A percentile compares a stretch with the other conserved stretches of the same genome.
phyloP scores from a whole-genome alignment of 2,797 vertebrate species.

The Eidolon dupreanum region DNA sequence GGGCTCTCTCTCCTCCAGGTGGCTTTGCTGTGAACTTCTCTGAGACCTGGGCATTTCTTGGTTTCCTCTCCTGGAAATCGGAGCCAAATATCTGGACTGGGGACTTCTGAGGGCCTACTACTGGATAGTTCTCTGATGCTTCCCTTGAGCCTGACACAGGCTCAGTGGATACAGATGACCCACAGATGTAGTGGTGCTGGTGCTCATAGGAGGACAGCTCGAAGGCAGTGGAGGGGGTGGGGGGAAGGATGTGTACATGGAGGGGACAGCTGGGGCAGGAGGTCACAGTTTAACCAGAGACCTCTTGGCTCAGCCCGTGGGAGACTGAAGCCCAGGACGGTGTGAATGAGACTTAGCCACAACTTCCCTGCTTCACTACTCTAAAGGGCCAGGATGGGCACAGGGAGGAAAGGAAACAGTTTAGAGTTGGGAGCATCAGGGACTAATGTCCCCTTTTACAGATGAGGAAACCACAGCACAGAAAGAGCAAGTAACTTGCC shows the following conservation, averaged over 20 bases:
- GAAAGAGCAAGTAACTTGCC: neutral
- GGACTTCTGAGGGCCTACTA: neutral
- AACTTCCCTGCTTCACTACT: neutral
- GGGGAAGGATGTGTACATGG: too few relatives aligned
- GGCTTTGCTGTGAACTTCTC: neutral
- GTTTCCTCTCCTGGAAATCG: neutral
- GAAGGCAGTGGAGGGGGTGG: too few relatives aligned
- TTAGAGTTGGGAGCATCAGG: neutral
- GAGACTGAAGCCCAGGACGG: neutral
- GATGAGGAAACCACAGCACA: neutral
- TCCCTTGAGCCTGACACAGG: neutral
- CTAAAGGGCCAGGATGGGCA: neutral
- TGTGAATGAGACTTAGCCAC: neutral
- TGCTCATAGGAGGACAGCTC: neutral
- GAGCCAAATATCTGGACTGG: neutral
- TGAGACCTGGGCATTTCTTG: neutral
- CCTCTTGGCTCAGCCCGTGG: conserved; percentile 5
- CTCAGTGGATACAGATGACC: neutral
- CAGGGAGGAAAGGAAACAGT: neutral
- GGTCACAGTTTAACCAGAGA: neutral
- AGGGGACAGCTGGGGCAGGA: neutral
- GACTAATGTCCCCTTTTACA: neutral
- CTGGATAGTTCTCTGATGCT: neutral
- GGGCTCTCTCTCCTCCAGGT: neutral
- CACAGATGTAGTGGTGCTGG: neutral